Evolutionary conservation across 2,888 invertebrate genomes (phyloP).

Genomic region (Apocheima hispidaria): DNA sequence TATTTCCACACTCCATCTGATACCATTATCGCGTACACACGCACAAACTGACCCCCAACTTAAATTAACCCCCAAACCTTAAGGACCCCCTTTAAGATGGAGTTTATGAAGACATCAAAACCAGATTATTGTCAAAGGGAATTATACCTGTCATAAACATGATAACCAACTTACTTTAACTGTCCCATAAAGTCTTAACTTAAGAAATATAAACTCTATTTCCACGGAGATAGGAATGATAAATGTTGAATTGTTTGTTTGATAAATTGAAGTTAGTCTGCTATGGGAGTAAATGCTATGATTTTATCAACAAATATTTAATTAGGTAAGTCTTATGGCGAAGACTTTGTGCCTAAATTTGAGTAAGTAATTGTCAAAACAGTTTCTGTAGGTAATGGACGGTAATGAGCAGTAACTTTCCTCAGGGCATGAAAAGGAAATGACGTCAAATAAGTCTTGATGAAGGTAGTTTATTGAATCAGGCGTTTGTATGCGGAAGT

Average conservation of each 20-base stretch:
- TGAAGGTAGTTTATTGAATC: no score
- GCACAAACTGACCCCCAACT: conserved; percentile 42
- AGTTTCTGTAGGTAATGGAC: neutral
- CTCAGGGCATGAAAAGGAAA: conserved; percentile 3
- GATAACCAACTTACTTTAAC: conserved; percentile 41
- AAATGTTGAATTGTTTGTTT: conserved; percentile 21
- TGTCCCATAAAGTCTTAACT: conserved; percentile 6
- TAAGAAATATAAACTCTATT: conserved; percentile 46
- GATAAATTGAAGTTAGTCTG: conserved; percentile 11
- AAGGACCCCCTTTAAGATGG: conserved; percentile 54
- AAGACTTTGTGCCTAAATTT: conserved; percentile 21
- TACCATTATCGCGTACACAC: conserved; percentile 36
- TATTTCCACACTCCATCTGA: conserved; percentile 34
- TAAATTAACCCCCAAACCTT: conserved; percentile 46
- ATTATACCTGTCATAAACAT: conserved; percentile 68
- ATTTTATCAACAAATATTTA: conserved; percentile 58
- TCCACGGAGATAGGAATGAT: conserved; percentile 12
- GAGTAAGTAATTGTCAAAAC: neutral
- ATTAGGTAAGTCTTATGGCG: conserved; percentile 46
- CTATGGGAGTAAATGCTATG: conserved; percentile 43
- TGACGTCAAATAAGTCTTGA: no score
- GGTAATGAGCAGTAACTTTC: neutral
- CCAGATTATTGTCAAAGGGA: conserved; percentile 67
- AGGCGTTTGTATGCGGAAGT: no score
- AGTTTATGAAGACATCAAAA: conserved; percentile 73